Evolutionary conservation across 92 coral and sea anemone species (phyloP), one percentile per base, ranked within the genome.

Genomic region (Parazoanthus swiftii): DNA sequence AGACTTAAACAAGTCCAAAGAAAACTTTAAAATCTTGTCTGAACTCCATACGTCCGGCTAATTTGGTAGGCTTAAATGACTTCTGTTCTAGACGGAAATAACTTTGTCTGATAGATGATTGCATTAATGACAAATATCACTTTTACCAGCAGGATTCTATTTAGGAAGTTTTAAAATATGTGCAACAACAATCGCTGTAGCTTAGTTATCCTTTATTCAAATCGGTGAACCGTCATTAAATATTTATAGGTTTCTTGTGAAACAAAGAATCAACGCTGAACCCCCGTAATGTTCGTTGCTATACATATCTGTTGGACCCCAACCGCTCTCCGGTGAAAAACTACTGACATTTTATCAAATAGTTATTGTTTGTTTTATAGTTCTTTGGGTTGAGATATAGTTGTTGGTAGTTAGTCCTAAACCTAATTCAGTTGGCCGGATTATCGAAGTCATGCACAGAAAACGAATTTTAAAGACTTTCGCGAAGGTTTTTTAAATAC

Each of bases 241-340:
- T 83, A 26, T 83, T 83, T 15, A 83, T 68, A 68, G 51, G 86
- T 68, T 68, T 15, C 59, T 71, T 83, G 8, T 18, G 38, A 68
- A 54, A 70, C 75, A 83, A 83, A 83, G 86, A 33, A 43, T 67
- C 63, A 66, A 50, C 70, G 14, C 25, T 26, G 54, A 67, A 83
- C 66, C 77, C 43, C 43, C 54, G 35, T 51, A 76, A 76, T 39
- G 80, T 39, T 76, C 23, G 29, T 21, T 76, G 80, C 50, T 36
- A n/a, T 38, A 44, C 51, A 39, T n/a, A 76, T 39, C 50, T 39
- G 80, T 39, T 15, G n/a, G 50, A 21, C 38, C 51, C 26, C 25
- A 23, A 63, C 8, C 8, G 70, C 70, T 54, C n/a, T 63, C 70
- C 21, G 25, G 70, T 63, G 70, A 63, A 63, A 1, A 18, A 21